Percentiles rank a stretch among this genome's conserved stretches.
phyloP scores from a whole-genome alignment of 1,140 invertebrate species.

The Lordiphosa clarofinis region DNA sequence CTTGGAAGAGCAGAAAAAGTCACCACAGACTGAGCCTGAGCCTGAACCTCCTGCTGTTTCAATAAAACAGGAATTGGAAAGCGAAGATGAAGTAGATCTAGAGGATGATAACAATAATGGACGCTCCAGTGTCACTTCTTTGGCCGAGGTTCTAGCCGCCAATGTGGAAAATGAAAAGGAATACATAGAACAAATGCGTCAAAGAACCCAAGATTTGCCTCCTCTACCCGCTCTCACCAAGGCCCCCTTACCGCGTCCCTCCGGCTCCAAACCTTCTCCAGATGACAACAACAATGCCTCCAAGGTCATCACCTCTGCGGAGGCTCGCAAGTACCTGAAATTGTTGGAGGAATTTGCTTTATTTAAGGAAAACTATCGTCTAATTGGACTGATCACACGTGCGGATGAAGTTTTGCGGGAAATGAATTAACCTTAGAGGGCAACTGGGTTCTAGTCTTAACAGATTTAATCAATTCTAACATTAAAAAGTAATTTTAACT shows the following conservation, averaged over 20 bases:
- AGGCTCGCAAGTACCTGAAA: constrained; percentile 74
- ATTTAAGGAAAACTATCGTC: constrained; percentile 63
- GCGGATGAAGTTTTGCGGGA: constrained; percentile 75
- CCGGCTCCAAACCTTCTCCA: constrained; percentile 32
- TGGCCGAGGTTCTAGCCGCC: constrained; percentile 58
- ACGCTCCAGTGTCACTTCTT: constrained; percentile 58
- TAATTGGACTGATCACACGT: constrained; percentile 67
- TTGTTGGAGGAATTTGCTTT: constrained; percentile 70
- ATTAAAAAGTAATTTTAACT: constrained; percentile 42
- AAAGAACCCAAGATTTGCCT: constrained; percentile 31
- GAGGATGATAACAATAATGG: constrained; percentile 56
- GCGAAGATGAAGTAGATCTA: constrained; percentile 40
- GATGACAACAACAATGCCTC: constrained; percentile 60
- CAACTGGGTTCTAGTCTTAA: constrained; percentile 15
- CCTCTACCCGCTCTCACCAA: constrained; percentile 47
- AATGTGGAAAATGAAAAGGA: constrained; percentile 61
- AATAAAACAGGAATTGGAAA: constrained; percentile 40
- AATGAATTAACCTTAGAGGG: constrained; percentile 31
- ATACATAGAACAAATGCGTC: constrained; percentile 61
- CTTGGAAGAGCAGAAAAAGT: background rate
- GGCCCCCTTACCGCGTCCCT: constrained; percentile 14
- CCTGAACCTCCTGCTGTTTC: background rate
- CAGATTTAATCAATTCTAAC: constrained; percentile 68
- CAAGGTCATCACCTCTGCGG: constrained; percentile 49
- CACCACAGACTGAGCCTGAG: background rate